Conservation (phyloP, 2,113 vertebrate species). For the Phasianus colchicus region DNA sequence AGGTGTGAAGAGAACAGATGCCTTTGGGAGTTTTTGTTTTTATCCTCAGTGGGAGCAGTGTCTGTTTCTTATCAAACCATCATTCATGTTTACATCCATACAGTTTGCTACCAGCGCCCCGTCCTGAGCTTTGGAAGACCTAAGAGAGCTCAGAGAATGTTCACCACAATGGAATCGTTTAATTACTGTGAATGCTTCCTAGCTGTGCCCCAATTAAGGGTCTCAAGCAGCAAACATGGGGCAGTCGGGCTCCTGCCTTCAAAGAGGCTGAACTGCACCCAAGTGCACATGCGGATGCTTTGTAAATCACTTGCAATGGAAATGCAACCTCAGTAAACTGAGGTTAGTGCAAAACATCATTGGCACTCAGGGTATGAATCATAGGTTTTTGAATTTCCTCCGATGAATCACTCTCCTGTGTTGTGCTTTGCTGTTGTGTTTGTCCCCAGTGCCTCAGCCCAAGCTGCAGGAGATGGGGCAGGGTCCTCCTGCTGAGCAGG, state of each 20-base stretch:
- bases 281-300: background rate
- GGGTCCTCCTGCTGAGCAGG: background rate
- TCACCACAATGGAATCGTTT: background rate
- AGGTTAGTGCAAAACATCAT: background rate
- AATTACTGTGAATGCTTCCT: background rate
- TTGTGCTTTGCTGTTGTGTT: background rate
- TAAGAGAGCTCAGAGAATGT: background rate
- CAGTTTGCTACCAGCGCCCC: background rate
- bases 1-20: background rate
- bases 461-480: background rate
- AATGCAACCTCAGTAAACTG: constrained; percentile 17
- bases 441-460: background rate
- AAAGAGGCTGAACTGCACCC: background rate
- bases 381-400: constrained; percentile 17
- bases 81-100: background rate
- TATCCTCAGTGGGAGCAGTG: background rate
- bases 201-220: background rate
- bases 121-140: background rate
- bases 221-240: background rate
- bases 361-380: background rate
- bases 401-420: background rate
- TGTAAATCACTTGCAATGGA: background rate
- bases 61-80: background rate
- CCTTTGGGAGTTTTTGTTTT: background rate
- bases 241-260: background rate